Evolutionary conservation across 1,140 invertebrate genomes (phyloP).

Genomic region (Pseudoatta argentina): DNA sequence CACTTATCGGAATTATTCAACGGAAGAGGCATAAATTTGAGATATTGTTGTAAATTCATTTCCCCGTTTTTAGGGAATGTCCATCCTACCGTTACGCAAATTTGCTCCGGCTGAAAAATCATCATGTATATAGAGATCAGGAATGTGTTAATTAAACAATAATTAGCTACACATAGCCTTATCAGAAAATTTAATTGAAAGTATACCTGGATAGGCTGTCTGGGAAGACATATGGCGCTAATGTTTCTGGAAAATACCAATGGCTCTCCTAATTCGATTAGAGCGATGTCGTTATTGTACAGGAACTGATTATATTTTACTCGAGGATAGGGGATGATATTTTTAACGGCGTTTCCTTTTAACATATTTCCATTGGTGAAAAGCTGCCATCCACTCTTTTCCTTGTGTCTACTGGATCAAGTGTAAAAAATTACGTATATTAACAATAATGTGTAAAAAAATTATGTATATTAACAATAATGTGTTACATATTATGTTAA

Average conservation of each 20-base stretch:
- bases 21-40: slow-evolving; percentile 87
- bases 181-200: neutral
- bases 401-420: slow-evolving; percentile 79
- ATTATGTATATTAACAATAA: neutral
- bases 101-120: slow-evolving; percentile 84
- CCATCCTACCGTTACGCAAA: slow-evolving; percentile 89
- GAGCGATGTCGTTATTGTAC: slow-evolving; percentile 88
- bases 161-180: neutral
- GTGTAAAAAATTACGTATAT: neutral
- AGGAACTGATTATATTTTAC: slow-evolving; percentile 88
- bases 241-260: slow-evolving; percentile 87
- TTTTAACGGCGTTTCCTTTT: slow-evolving; percentile 80
- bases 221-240: slow-evolving; percentile 88
- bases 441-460: neutral
- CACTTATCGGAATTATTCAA: slow-evolving; percentile 87
- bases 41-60: slow-evolving; percentile 86
- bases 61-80: slow-evolving; percentile 87
- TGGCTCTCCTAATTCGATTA: slow-evolving; percentile 87
- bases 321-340: slow-evolving; percentile 88
- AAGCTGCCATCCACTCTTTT: slow-evolving; percentile 82
- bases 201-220: slow-evolving; percentile 82
- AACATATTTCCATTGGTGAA: slow-evolving; percentile 85
- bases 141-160: slow-evolving; percentile 6
- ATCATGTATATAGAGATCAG: neutral
- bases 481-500: neutral